These are phyloP conservation scores for Marasmarcha lunaedactyla DNA, from an alignment of 2,888 invertebrate species.

Conservation along the genomic window DNA sequence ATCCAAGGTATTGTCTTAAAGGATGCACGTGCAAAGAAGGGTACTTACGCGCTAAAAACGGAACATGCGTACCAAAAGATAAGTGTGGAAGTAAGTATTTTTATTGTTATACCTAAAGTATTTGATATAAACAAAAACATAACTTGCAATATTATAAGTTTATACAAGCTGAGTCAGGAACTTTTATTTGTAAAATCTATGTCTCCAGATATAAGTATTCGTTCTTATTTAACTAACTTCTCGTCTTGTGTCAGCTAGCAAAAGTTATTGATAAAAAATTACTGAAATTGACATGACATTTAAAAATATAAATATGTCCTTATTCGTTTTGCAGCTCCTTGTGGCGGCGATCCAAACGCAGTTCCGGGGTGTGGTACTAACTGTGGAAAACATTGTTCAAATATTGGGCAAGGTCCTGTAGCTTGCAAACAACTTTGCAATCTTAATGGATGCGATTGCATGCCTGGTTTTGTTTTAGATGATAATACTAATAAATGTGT, in stretches of 20 bases:
- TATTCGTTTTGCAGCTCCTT: conserved; percentile 5
- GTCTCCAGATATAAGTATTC: no score
- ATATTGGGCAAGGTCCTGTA: conserved; percentile 1
- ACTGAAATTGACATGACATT: neutral
- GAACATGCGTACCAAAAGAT: conserved; percentile 18
- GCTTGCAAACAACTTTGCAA: conserved; percentile 14
- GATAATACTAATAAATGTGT: conserved; percentile 16
- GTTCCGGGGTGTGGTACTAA: conserved; percentile 16
- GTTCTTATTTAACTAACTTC: neutral
- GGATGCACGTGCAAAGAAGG: conserved; percentile 20
- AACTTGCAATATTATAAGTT: neutral
- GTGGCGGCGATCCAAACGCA: conserved; percentile 17
- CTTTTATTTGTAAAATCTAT: neutral
- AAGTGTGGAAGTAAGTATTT: conserved; percentile 15
- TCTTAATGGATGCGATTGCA: conserved; percentile 20
- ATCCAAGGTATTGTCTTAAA: conserved; percentile 2
- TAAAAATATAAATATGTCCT: conserved; percentile 4
- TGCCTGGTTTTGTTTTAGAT: conserved; percentile 15
- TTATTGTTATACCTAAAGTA: neutral
- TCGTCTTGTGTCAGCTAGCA: neutral
- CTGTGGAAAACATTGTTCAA: conserved; percentile 17
- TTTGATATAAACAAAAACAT: neutral
- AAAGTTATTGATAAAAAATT: neutral
- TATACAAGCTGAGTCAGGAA: neutral
- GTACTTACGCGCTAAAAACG: conserved; percentile 16